A percentile compares a stretch with the other conserved stretches of the same genome.
Conservation (phyloP, 2,113 vertebrate genomes). For the Protomyctophum bolini region DNA sequence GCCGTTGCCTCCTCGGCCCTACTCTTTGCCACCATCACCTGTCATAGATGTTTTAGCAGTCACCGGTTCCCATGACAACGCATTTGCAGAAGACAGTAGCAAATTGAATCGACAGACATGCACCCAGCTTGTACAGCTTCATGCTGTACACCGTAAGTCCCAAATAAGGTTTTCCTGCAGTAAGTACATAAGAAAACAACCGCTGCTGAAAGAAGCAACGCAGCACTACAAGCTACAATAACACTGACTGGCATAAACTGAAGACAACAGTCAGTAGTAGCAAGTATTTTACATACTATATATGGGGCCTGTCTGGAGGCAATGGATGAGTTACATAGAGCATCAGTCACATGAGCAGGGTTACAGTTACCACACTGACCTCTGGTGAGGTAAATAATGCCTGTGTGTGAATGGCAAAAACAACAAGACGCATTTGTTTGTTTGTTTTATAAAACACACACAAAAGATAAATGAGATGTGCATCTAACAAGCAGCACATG, state of each 20-base stretch:
- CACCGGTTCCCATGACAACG: constrained; percentile 42
- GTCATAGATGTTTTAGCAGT: constrained; percentile 13
- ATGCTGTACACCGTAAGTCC: background rate
- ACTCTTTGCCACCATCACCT: background rate
- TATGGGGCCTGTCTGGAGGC: constrained; percentile 38
- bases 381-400: constrained; percentile 18
- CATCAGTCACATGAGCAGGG: constrained; percentile 58
- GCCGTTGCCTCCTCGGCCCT: background rate
- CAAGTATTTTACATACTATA: background rate
- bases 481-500: background rate
- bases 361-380: constrained; percentile 62
- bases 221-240: background rate
- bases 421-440: constrained; percentile 10
- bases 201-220: background rate
- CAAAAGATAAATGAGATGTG: background rate
- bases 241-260: background rate
- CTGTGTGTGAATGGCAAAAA: constrained; percentile 23
- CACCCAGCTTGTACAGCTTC: background rate
- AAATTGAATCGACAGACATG: background rate
- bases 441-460: constrained; percentile 12
- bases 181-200: background rate
- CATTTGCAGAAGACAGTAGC: constrained; percentile 5
- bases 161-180: constrained; percentile 6
- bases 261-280: background rate
- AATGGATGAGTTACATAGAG: constrained; percentile 48